Conservation (phyloP, 2,797 vertebrate genomes). For the Percopsis omiscomaycus region DNA sequence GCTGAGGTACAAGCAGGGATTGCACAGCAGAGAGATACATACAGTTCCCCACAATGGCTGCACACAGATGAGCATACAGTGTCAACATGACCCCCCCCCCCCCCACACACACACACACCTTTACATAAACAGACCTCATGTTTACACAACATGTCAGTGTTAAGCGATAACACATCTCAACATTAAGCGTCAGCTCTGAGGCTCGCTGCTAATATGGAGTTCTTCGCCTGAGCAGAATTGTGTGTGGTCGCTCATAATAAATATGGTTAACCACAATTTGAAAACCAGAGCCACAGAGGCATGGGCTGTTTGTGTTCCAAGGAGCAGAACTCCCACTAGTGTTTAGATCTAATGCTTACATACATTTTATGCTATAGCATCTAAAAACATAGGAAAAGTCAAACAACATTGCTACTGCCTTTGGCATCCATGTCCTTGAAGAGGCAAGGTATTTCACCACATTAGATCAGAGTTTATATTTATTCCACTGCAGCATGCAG, state of each 20-base stretch:
- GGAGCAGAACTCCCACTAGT: too few species aligned
- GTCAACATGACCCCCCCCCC: neutral
- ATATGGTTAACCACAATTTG: conserved; percentile 5
- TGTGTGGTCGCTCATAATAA: neutral
- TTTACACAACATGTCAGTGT: conserved; percentile 32
- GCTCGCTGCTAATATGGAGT: neutral
- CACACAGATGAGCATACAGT: conserved; percentile 12
- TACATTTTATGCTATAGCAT: neutral
- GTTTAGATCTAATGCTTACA: too few species aligned
- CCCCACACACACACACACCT: neutral
- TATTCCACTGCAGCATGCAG: neutral
- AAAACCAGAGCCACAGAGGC: neutral
- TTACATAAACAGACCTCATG: conserved; percentile 31
- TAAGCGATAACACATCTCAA: conserved; percentile 12
- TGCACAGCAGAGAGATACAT: conserved; percentile 1
- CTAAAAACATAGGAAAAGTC: neutral
- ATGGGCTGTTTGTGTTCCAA: too few species aligned
- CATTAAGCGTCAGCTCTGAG: conserved; percentile 1
- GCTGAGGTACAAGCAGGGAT: neutral
- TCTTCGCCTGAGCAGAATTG: neutral
- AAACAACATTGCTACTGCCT: neutral
- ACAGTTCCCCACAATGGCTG: conserved; percentile 8
- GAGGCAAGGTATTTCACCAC: too few species aligned
- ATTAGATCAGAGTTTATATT: neutral
- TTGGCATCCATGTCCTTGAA: too few species aligned